phyloP scores from a whole-genome alignment of 2,888 invertebrate genomes.

The Oxyteleia sp. region DNA sequence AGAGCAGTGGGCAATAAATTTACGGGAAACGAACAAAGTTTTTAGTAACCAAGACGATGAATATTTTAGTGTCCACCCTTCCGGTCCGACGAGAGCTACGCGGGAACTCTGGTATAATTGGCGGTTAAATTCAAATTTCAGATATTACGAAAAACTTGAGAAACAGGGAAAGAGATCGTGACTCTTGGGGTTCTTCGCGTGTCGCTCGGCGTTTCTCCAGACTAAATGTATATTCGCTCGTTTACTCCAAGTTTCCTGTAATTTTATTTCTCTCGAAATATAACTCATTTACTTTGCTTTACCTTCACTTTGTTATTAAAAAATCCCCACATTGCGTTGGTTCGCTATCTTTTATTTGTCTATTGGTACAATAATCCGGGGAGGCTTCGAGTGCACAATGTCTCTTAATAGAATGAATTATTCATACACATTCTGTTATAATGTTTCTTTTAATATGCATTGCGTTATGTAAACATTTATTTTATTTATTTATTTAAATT shows the following conservation, averaged over 20 bases:
- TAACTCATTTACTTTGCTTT: constrained; percentile 24
- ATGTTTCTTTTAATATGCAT: too few relatives aligned
- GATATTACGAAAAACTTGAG: constrained; percentile 82
- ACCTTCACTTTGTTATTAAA: too few relatives aligned
- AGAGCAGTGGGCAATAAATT: constrained; percentile 80
- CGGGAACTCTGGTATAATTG: constrained; percentile 77
- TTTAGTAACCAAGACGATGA: constrained; percentile 84
- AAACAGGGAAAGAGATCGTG: constrained; percentile 72
- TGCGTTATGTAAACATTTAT: too few relatives aligned
- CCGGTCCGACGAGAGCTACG: constrained; percentile 70
- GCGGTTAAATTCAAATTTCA: constrained; percentile 86
- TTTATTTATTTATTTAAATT: too few relatives aligned
- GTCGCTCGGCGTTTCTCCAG: constrained; percentile 65
- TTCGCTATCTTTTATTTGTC: too few relatives aligned
- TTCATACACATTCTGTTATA: too few relatives aligned
- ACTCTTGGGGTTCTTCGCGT: constrained; percentile 71
- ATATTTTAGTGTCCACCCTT: constrained; percentile 82
- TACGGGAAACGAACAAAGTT: constrained; percentile 81
- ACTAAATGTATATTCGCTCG: constrained; percentile 69
- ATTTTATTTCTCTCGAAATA: constrained; percentile 61
- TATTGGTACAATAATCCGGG: too few relatives aligned
- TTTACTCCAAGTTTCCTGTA: constrained; percentile 62
- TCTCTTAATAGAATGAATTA: too few relatives aligned
- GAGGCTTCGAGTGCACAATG: too few relatives aligned
- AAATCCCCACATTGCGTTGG: too few relatives aligned